Conservation (phyloP, 2,888 invertebrate genomes). For the Parasteatoda lunata region DNA sequence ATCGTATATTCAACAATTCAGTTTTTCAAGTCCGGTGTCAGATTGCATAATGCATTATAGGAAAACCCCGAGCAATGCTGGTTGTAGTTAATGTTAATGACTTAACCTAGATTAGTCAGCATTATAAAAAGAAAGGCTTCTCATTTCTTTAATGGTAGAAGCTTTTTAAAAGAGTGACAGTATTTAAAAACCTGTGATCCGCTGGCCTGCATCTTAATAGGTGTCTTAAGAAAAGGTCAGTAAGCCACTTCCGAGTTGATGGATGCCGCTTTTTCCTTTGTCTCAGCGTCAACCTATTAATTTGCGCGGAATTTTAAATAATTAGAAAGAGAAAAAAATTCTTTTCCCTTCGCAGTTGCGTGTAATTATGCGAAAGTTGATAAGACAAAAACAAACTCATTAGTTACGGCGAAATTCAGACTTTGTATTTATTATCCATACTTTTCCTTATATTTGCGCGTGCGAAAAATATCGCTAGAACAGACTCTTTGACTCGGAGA, state of each 20-base stretch:
- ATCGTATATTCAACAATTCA: constrained; percentile 1
- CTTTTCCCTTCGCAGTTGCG: no score
- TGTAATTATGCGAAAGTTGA: no score
- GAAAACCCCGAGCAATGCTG: constrained; percentile 8
- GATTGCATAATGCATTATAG: constrained; percentile 23
- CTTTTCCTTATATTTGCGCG: no score
- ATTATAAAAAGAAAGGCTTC: constrained; percentile 30
- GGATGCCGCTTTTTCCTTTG: constrained; percentile 4
- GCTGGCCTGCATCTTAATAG: constrained; percentile 24
- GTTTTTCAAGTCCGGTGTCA: constrained; percentile 38
- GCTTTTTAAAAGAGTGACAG: constrained; percentile 46
- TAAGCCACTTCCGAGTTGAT: constrained; percentile 34
- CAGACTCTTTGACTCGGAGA: no score
- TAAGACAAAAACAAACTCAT: no score
- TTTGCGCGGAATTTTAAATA: no score
- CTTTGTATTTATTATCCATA: no score
- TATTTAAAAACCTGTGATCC: constrained; percentile 26
- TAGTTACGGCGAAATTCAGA: no score
- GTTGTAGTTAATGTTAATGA: constrained; percentile 42
- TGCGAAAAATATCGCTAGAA: no score
- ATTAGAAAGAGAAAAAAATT: no score
- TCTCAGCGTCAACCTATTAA: neutral
- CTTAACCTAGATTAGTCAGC: constrained; percentile 41
- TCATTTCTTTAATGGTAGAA: neutral
- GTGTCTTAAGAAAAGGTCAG: constrained; percentile 35